Percentiles rank a stretch among this genome's conserved stretches.
These are phyloP conservation scores for Callorhinus ursinus DNA, from an alignment of 2,113 vertebrate genomes.

Conservation along the genomic window DNA sequence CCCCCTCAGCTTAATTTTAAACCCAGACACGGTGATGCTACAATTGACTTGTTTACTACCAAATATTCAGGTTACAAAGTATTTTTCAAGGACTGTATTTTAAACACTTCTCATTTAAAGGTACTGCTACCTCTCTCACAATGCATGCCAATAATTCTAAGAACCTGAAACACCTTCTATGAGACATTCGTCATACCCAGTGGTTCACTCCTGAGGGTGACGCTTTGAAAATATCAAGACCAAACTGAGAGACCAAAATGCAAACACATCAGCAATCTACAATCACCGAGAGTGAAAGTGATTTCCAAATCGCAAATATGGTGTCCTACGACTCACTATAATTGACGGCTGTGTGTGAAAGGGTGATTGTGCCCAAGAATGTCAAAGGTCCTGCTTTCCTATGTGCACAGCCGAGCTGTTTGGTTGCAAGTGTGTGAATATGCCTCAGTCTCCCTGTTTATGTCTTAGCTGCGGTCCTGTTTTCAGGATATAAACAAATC, in stretches of 20 bases:
- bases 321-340: accelerated
- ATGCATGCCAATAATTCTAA: background rate
- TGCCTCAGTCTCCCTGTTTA: background rate
- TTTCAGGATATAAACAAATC: background rate
- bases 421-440: accelerated
- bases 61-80: background rate
- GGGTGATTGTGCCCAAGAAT: accelerated
- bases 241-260: background rate
- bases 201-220: background rate
- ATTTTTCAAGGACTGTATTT: background rate
- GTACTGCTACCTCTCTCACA: background rate
- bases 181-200: background rate
- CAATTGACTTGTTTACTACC: background rate
- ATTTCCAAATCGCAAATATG: accelerated
- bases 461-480: accelerated
- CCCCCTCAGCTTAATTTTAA: background rate
- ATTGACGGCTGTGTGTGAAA: accelerated
- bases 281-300: accelerated
- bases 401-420: background rate
- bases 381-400: background rate
- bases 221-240: background rate
- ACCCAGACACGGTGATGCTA: background rate
- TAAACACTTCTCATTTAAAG: background rate
- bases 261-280: background rate
- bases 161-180: background rate